A percentile compares a stretch with the other conserved stretches of the same genome.
phyloP scores from a whole-genome alignment of 2,113 vertebrate species.

The Pollachius pollachius region DNA sequence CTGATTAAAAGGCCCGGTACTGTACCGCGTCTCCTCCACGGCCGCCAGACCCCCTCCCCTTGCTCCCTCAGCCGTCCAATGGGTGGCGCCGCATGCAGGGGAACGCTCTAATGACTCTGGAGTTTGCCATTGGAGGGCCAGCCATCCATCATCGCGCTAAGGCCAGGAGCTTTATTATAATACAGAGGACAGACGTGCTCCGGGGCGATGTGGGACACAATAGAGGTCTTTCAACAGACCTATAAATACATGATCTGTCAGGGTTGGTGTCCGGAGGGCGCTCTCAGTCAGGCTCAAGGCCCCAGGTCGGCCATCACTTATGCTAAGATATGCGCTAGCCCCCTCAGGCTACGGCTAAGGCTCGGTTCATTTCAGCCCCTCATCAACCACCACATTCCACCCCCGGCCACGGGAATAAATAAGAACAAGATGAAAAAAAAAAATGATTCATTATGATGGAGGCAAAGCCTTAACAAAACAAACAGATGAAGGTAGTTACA shows the following conservation, averaged over 20 bases:
- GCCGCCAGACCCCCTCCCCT: constrained; percentile 14
- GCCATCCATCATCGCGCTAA: constrained; percentile 73
- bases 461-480: constrained; percentile 73
- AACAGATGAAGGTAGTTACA: constrained; percentile 64
- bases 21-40: constrained; percentile 52
- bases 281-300: constrained; percentile 69
- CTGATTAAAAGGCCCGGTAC: constrained; percentile 67
- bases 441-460: constrained; percentile 76
- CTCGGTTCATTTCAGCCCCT: constrained; percentile 77
- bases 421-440: constrained; percentile 68
- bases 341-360: constrained; percentile 70
- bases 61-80: constrained; percentile 39
- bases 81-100: constrained; percentile 62
- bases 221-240: constrained; percentile 81
- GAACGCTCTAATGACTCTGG: constrained; percentile 73
- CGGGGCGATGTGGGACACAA: constrained; percentile 79
- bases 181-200: constrained; percentile 80
- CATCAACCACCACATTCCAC: constrained; percentile 74
- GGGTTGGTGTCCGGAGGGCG: constrained; percentile 70
- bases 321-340: constrained; percentile 78
- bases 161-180: constrained; percentile 77
- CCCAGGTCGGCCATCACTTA: constrained; percentile 76
- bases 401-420: constrained; percentile 74
- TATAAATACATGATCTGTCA: constrained; percentile 82
- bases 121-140: constrained; percentile 72